A percentile compares a stretch with the other conserved stretches of the same genome.
phyloP scores from a whole-genome alignment of 2,888 invertebrate species.

The Cremastinae sp. region DNA sequence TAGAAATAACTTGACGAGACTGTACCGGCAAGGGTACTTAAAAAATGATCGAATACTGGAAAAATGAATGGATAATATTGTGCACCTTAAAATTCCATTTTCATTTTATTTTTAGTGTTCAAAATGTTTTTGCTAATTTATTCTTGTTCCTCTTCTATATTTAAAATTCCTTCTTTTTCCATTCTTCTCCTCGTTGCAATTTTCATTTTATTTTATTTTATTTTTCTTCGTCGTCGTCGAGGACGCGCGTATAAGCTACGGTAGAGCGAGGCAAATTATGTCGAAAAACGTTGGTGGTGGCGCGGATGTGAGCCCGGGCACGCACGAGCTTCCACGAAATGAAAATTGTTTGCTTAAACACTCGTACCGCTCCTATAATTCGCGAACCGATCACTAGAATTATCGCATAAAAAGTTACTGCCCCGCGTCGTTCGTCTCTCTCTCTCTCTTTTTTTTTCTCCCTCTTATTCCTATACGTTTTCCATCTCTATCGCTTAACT shows the following conservation, averaged over 20 bases:
- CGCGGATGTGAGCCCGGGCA: constrained; percentile 27
- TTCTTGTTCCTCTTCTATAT: constrained; percentile 27
- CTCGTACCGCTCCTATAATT: constrained; percentile 59
- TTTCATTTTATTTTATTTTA: constrained; percentile 42
- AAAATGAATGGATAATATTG: too few relatives aligned
- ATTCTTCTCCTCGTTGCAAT: too few relatives aligned
- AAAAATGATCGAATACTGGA: too few relatives aligned
- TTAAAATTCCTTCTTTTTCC: too few relatives aligned
- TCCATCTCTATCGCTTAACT: background rate
- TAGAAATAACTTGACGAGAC: too few relatives aligned
- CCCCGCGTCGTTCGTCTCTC: constrained; percentile 47
- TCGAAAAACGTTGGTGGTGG: constrained; percentile 42
- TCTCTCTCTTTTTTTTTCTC: constrained; percentile 13
- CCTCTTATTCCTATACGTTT: background rate
- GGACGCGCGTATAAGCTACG: constrained; percentile 7
- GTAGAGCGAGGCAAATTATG: constrained; percentile 56
- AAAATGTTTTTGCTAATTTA: constrained; percentile 52
- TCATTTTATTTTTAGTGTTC: constrained; percentile 53
- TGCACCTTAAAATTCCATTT: background rate
- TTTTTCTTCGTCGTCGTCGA: constrained; percentile 21
- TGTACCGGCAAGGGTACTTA: too few relatives aligned
- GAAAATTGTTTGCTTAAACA: constrained; percentile 60
- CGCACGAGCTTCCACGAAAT: constrained; percentile 61
- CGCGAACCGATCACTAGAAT: constrained; percentile 58
- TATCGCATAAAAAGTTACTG: constrained; percentile 61